Evolutionary conservation across 2,797 vertebrate genomes (phyloP), one percentile per base, ranked within the genome.

Genomic region (Tokudaia tokunoshimensis): DNA sequence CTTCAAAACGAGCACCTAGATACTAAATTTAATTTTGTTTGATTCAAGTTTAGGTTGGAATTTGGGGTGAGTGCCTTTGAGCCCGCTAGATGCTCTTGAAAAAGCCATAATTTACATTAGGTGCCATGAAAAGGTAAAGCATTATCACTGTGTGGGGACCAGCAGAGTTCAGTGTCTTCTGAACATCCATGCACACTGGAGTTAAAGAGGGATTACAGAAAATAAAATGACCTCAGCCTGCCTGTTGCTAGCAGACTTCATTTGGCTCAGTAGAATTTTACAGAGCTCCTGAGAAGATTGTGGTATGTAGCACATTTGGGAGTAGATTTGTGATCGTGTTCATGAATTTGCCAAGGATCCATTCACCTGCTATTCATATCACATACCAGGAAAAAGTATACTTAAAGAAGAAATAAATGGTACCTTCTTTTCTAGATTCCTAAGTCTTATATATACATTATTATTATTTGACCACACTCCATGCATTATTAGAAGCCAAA

Each of bases 341-440:
- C 82, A 34, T 59, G 63, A n/a, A 37, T 92, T 92, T 70, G 52
- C 26, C n/a, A 75, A n/a, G n/a, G 67, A 84, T 67, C 22, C 67
- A 0, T 91, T 88, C 92, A 63, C 37, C 75, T 5, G 9, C 20
- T 65, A 1, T 63, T 92, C 9, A 26, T 90, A 50, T 87, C 59
- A 86, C 80, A 47, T 0, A 22, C 88, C 55, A 63, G 70, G 50
- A 94, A 85, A 6, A 92, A 93, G 19, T 17, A 79, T 26, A 75
- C 50, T 55, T 85, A 82, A 72, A 52, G 89, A 87, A 92, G n/a
- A 34, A 92, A 8, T 82, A 96, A 88, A 76, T 78, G 37, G 50
- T 55, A 91, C 47, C 75, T 93, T 65, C 11, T 88, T 92, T 94
- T 85, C 63, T 94, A 61, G 17, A 20, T 96, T 94, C 34, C 81